Evolutionary conservation across 2,113 vertebrate species (phyloP).

Genomic region (Limanda limanda): DNA sequence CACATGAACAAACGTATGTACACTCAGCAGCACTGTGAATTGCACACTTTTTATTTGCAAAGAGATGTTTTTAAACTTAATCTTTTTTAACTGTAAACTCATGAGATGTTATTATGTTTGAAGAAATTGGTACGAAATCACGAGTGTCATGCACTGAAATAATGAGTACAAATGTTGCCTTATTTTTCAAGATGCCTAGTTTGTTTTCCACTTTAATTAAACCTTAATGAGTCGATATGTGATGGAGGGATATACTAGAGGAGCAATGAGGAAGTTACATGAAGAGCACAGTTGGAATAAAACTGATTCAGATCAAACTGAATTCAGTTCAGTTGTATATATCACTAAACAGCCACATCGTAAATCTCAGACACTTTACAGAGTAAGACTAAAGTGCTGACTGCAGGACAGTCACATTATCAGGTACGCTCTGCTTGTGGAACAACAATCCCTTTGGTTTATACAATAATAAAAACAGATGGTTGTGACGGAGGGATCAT

Average conservation of each 20-base stretch:
- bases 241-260: slow-evolving; percentile 4
- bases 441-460: neutral
- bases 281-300: neutral
- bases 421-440: neutral
- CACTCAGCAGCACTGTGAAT: slow-evolving; percentile 41
- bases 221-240: neutral
- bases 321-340: neutral
- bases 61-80: neutral
- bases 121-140: neutral
- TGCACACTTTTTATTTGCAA: slow-evolving; percentile 47
- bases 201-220: slow-evolving; percentile 15
- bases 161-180: slow-evolving; percentile 32
- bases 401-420: neutral
- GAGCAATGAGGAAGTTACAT: neutral
- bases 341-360: neutral
- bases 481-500: too few species aligned
- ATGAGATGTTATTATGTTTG: neutral
- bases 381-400: neutral
- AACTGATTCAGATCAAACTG: too few species aligned
- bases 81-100: neutral
- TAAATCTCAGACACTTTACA: neutral
- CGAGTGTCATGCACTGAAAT: slow-evolving; percentile 19
- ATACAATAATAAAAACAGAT: neutral
- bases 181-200: slow-evolving; percentile 34
- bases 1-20: neutral